phyloP scores from a whole-genome alignment of 2,888 invertebrate genomes.

The Cryptophagus acutangulus region DNA sequence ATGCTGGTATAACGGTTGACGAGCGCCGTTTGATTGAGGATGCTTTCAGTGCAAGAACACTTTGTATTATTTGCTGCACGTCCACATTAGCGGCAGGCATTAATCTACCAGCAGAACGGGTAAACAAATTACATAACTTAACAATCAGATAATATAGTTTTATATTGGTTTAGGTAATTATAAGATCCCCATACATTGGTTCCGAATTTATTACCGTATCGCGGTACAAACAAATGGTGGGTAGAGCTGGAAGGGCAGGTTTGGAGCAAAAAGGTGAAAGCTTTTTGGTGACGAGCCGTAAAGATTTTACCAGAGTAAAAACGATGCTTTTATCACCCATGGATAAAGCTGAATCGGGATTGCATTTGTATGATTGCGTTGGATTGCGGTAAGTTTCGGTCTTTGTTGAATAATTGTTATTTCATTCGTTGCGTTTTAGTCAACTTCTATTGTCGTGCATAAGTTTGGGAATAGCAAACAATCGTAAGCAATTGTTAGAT shows the following conservation, averaged over 20 bases:
- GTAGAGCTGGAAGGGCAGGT: slow-evolving; percentile 90
- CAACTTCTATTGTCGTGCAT: slow-evolving; percentile 65
- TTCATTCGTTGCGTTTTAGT: slow-evolving; percentile 38
- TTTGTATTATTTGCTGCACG: slow-evolving; percentile 89
- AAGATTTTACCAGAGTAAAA: slow-evolving; percentile 56
- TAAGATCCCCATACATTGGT: slow-evolving; percentile 66
- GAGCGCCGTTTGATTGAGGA: slow-evolving; percentile 83
- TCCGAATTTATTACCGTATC: slow-evolving; percentile 44
- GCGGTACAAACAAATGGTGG: slow-evolving; percentile 93
- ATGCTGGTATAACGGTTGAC: slow-evolving; percentile 80
- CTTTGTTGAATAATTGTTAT: slow-evolving; percentile 5
- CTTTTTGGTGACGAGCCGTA: slow-evolving; percentile 68
- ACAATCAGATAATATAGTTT: too few relatives aligned
- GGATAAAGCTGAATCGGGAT: slow-evolving; percentile 61
- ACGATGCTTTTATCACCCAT: slow-evolving; percentile 59
- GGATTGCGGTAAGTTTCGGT: slow-evolving; percentile 47
- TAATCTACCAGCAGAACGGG: slow-evolving; percentile 88
- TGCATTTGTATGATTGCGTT: slow-evolving; percentile 52
- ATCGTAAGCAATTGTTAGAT: slow-evolving; percentile 50
- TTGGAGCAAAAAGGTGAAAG: slow-evolving; percentile 79
- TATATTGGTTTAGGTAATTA: too few relatives aligned
- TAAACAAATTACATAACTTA: too few relatives aligned
- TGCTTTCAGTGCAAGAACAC: slow-evolving; percentile 73
- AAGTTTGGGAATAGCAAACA: slow-evolving; percentile 59
- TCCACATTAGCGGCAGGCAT: slow-evolving; percentile 97